Percentiles rank a stretch among this genome's conserved stretches.
Conservation (phyloP, 2,888 invertebrate species). For the Ischnura elegans region DNA sequence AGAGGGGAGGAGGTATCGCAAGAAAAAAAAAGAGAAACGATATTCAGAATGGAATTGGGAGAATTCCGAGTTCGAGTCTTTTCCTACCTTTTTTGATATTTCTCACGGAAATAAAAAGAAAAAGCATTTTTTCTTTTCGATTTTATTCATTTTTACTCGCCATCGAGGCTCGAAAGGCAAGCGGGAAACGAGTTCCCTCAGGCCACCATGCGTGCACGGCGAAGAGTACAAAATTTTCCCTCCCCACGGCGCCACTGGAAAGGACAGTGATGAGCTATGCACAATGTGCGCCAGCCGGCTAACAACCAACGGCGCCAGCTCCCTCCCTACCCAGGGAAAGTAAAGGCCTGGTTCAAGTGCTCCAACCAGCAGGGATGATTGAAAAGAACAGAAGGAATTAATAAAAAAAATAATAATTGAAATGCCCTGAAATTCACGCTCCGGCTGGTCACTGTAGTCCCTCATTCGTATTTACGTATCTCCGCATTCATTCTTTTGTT, state of each 20-base stretch:
- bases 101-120: neutral
- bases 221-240: neutral
- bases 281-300: neutral
- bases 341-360: neutral
- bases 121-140: neutral
- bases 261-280: neutral
- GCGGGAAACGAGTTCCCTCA: neutral
- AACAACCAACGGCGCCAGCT: neutral
- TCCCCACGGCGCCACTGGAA: neutral
- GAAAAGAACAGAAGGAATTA: neutral
- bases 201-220: neutral
- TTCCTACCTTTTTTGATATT: neutral
- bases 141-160: neutral
- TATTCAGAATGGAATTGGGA: neutral
- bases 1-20: neutral
- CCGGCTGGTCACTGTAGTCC: neutral
- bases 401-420: neutral
- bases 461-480: neutral
- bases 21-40: neutral
- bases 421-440: constrained; percentile 20
- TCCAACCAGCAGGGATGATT: neutral
- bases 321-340: neutral
- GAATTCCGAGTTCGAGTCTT: neutral
- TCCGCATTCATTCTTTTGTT: neutral
- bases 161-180: neutral